These are phyloP conservation scores for Griposia aprilina DNA, from an alignment of 2,888 invertebrate genomes.

Conservation along the genomic window DNA sequence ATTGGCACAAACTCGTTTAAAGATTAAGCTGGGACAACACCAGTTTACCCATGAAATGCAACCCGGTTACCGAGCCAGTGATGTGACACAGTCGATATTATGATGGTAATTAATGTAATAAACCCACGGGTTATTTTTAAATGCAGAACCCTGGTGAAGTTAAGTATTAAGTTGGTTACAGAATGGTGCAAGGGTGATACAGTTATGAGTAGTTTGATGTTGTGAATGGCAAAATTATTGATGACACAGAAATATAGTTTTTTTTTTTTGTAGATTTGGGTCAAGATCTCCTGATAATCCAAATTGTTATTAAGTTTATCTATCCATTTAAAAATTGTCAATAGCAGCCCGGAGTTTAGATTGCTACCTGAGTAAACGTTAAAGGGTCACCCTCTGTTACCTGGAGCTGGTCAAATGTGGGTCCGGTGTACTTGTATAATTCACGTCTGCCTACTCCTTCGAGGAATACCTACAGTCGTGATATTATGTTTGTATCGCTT, in stretches of 20 bases:
- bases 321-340: background rate
- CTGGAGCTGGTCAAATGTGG: background rate
- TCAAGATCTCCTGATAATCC: background rate
- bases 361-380: background rate
- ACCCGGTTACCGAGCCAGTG: conserved; percentile 74
- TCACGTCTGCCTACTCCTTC: background rate
- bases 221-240: background rate
- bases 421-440: background rate
- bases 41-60: conserved; percentile 79
- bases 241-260: background rate
- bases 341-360: no score
- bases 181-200: background rate
- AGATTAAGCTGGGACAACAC: conserved; percentile 75
- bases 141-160: background rate
- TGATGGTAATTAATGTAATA: conserved; percentile 19
- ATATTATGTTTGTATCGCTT: background rate
- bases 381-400: background rate
- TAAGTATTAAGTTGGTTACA: background rate
- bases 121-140: conserved; percentile 1
- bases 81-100: conserved; percentile 38
- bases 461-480: background rate
- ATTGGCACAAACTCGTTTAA: conserved; percentile 69
- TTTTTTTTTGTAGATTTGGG: background rate
- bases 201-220: background rate
- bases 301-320: no score